phyloP scores from a whole-genome alignment of 2,797 vertebrate genomes.

The Danio aesculapii region DNA sequence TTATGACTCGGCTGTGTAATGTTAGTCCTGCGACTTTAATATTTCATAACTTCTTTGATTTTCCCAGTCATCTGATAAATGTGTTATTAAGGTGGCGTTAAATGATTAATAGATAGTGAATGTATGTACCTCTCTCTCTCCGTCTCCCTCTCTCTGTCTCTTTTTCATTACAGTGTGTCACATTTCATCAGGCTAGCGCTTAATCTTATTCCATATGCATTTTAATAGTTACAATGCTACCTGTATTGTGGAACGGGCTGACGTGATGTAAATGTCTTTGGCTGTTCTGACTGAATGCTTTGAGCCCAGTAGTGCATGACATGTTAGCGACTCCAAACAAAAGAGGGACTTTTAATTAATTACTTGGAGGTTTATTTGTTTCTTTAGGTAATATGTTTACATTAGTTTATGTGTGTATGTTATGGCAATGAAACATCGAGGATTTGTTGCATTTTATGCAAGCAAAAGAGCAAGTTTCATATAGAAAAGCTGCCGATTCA shows the following conservation, averaged over 20 bases:
- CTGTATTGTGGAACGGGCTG: slow-evolving; percentile 80
- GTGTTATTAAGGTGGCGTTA: slow-evolving; percentile 82
- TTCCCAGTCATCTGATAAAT: slow-evolving; percentile 78
- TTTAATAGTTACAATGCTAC: slow-evolving; percentile 90
- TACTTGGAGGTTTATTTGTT: slow-evolving; percentile 29
- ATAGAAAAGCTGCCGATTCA: slow-evolving; percentile 2
- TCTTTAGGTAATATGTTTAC: too few relatives aligned
- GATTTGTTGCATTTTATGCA: background rate
- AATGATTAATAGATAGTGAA: slow-evolving; percentile 94
- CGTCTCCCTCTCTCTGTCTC: slow-evolving; percentile 21
- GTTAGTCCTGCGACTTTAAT: slow-evolving; percentile 66
- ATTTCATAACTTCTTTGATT: slow-evolving; percentile 76
- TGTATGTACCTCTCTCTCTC: slow-evolving; percentile 79
- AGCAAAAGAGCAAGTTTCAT: slow-evolving; percentile 7
- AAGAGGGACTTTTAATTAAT: slow-evolving; percentile 53
- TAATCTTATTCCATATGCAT: slow-evolving; percentile 92
- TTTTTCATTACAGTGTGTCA: slow-evolving; percentile 88
- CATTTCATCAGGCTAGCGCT: slow-evolving; percentile 86
- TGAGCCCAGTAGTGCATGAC: slow-evolving; percentile 51
- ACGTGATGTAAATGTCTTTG: slow-evolving; percentile 81
- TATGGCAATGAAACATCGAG: too few relatives aligned
- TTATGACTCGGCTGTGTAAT: slow-evolving; percentile 50
- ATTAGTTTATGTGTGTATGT: too few relatives aligned
- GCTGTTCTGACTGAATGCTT: slow-evolving; percentile 68
- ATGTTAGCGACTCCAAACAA: slow-evolving; percentile 32